A percentile compares a stretch with the other conserved stretches of the same genome.
These are phyloP conservation scores for Meghimatium bilineatum DNA, from an alignment of 2,888 invertebrate genomes.

Conservation along the genomic window DNA sequence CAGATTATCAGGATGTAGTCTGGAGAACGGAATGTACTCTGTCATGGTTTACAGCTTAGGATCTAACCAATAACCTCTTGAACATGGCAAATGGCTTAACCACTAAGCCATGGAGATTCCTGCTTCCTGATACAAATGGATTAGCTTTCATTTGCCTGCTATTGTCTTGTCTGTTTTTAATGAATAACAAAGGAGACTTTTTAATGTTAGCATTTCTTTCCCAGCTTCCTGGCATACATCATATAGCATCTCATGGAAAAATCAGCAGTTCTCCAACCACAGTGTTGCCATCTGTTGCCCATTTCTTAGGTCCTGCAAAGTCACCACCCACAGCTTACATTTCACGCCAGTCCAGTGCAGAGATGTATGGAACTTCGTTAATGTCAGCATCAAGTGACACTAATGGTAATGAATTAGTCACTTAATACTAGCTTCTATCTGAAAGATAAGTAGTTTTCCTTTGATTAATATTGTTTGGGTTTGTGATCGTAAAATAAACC, in stretches of 20 bases:
- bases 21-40: too few relatives aligned
- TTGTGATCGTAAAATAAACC: too few relatives aligned
- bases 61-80: too few relatives aligned
- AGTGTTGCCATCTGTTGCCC: constrained; percentile 53
- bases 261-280: constrained; percentile 45
- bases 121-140: too few relatives aligned
- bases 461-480: too few relatives aligned
- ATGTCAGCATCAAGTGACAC: constrained; percentile 20
- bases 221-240: constrained; percentile 49
- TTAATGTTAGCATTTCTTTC: neutral
- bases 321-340: constrained; percentile 41
- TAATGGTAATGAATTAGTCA: constrained; percentile 5
- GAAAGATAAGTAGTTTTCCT: too few relatives aligned
- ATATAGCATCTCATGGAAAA: constrained; percentile 42
- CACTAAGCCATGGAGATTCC: neutral
- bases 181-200: neutral
- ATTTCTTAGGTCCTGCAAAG: constrained; percentile 52
- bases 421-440: too few relatives aligned
- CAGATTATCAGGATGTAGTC: too few relatives aligned
- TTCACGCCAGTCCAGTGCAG: constrained; percentile 20
- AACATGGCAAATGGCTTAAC: neutral
- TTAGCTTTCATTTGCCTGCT: neutral
- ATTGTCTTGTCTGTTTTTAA: neutral
- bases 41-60: too few relatives aligned
- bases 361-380: constrained; percentile 25